A percentile compares a stretch with the other conserved stretches of the same genome.
Evolutionary conservation across 2,113 vertebrate genomes (phyloP).

Genomic region (Taxidea taxus): DNA sequence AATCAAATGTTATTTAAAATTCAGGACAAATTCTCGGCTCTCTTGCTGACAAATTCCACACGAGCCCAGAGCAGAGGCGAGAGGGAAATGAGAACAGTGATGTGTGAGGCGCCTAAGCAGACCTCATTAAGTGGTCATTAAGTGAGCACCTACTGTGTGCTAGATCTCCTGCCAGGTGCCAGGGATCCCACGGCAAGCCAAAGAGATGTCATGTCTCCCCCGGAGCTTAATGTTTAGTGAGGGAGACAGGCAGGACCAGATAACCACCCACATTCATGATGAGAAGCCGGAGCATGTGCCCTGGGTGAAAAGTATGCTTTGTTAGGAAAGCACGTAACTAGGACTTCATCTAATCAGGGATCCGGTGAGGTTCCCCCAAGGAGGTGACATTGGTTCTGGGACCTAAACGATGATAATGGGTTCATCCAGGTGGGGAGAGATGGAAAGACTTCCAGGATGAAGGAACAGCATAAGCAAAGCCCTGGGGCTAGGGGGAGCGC

Average conservation of each 20-base stretch:
- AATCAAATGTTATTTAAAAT: conserved; percentile 81
- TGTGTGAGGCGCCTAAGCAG: background rate
- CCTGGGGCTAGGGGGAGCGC: background rate
- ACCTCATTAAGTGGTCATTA: background rate
- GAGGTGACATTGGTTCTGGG: background rate
- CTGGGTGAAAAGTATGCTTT: background rate
- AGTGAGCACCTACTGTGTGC: conserved; percentile 49
- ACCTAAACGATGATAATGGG: background rate
- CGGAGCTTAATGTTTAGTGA: background rate
- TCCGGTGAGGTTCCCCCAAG: background rate
- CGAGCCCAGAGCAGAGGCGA: conserved; percentile 33
- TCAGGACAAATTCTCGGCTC: conserved; percentile 74
- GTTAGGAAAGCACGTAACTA: background rate
- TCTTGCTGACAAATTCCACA: conserved; percentile 72
- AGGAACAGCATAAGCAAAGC: background rate
- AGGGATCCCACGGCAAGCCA: background rate
- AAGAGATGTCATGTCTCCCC: background rate
- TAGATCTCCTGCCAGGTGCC: background rate
- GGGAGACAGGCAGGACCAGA: background rate
- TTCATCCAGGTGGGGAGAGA: background rate
- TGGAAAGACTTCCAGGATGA: background rate
- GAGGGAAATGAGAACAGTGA: background rate
- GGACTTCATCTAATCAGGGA: background rate
- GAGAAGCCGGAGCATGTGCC: background rate
- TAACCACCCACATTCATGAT: background rate